Conservation (phyloP, 2,797 vertebrate genomes). For the Alcedo quadribrachys region DNA sequence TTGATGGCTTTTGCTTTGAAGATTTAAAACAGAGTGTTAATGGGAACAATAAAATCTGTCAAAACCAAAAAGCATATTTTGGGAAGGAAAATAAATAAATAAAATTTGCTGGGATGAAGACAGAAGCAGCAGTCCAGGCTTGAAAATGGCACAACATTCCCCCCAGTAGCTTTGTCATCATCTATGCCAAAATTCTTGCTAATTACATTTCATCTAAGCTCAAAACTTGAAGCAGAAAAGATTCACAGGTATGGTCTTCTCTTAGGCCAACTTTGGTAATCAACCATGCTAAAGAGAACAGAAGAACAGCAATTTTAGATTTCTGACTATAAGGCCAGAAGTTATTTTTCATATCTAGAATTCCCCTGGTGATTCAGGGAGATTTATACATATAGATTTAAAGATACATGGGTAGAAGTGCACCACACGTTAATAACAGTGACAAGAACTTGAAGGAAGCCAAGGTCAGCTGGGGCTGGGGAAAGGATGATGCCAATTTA, state of each 20-base stretch:
- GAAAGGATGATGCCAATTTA: slow-evolving; percentile 39
- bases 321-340: neutral
- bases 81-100: neutral
- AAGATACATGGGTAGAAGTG: neutral
- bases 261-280: neutral
- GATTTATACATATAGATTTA: neutral
- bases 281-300: neutral
- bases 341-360: neutral
- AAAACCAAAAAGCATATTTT: neutral
- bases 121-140: neutral
- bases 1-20: neutral
- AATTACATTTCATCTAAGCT: neutral
- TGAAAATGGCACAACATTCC: neutral
- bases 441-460: neutral
- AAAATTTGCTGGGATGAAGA: neutral
- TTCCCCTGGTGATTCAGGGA: neutral
- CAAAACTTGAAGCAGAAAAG: neutral
- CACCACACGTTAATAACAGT: neutral
- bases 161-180: neutral
- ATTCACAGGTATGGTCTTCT: neutral
- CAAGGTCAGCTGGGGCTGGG: neutral
- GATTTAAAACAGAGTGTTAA: neutral
- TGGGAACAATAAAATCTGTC: neutral
- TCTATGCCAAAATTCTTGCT: neutral
- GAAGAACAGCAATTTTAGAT: neutral